phyloP scores from a whole-genome alignment of 2,797 vertebrate species.

The Tenualosa ilisha region DNA sequence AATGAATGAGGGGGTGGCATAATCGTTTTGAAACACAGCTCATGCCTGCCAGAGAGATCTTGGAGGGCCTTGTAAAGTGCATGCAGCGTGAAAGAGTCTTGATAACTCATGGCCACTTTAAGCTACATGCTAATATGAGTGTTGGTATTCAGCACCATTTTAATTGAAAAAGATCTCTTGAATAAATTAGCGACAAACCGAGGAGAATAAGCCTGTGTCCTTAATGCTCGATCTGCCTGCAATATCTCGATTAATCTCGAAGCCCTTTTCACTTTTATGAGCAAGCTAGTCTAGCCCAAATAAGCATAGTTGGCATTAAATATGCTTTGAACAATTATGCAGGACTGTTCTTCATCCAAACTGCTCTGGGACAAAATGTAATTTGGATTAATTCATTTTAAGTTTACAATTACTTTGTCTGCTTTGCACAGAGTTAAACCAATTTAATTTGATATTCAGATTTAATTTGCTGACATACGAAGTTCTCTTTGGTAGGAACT shows the following conservation, averaged over 20 bases:
- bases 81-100: not conserved
- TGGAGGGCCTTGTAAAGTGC: not conserved
- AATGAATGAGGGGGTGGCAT: not conserved
- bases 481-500: not conserved
- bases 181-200: not conserved
- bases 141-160: not conserved
- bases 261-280: not conserved
- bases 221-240: not conserved
- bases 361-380: not conserved
- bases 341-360: not conserved
- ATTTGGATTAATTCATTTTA: not conserved
- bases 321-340: slow-evolving; percentile 2
- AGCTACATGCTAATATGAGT: not conserved
- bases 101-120: slow-evolving; percentile 5
- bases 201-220: not conserved
- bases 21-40: not conserved
- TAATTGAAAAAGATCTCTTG: slow-evolving; percentile 10
- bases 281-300: not conserved
- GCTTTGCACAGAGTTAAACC: not conserved
- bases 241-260: not conserved
- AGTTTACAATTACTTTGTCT: not conserved
- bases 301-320: not conserved
- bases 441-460: slow-evolving; percentile 1
- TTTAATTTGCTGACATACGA: slow-evolving; percentile 2
- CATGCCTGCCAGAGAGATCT: not conserved